These are phyloP conservation scores for Phocoena sinus DNA, from an alignment of 2,113 vertebrate genomes.

Conservation along the genomic window DNA sequence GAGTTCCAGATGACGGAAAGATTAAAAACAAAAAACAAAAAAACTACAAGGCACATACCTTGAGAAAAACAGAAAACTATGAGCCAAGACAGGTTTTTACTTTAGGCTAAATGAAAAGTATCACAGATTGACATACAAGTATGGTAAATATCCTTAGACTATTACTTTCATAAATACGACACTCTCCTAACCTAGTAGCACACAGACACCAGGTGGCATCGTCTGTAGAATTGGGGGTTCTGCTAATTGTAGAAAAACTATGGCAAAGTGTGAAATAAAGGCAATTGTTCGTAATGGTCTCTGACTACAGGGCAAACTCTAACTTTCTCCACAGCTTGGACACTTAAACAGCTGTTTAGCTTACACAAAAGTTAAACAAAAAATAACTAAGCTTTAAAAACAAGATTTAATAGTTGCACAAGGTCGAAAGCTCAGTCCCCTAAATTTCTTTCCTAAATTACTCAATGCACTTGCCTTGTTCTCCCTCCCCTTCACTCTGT, in stretches of 20 bases:
- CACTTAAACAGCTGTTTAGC: background rate
- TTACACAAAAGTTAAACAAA: background rate
- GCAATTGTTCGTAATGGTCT: background rate
- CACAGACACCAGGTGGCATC: background rate
- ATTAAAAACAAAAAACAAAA: background rate
- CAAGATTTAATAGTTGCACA: background rate
- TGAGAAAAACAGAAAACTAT: background rate
- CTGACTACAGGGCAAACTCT: background rate
- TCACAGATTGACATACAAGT: background rate
- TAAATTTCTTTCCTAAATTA: background rate
- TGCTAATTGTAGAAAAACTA: background rate
- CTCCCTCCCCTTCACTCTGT: rapidly evolving
- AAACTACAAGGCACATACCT: background rate
- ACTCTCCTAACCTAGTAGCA: background rate
- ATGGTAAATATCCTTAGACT: background rate
- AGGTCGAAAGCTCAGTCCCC: background rate
- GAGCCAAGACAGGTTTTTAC: background rate
- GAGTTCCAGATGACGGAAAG: background rate
- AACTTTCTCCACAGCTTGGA: background rate
- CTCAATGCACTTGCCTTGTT: background rate
- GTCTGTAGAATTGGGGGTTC: background rate
- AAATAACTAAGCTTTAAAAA: background rate
- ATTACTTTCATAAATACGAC: background rate
- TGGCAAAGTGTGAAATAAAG: background rate
- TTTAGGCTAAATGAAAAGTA: slow-evolving; percentile 16